Evolutionary conservation across 1,140 invertebrate species (phyloP), one percentile per base, ranked within the genome.

Genomic region (Kradibia gibbosae): DNA sequence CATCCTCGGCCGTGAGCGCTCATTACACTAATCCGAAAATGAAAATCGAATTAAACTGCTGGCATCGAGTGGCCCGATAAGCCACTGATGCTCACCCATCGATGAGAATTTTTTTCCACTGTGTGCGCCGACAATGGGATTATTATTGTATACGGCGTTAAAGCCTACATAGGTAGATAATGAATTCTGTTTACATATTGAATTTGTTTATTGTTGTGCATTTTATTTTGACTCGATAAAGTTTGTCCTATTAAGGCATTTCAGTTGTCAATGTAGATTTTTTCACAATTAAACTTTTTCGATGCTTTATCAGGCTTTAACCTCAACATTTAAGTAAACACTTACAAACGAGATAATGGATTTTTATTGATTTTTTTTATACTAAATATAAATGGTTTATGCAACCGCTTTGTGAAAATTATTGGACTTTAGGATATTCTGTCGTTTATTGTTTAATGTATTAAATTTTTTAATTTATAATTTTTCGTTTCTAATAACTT

Each of bases 341-440:
- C 31, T 79, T 48, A 25, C 20, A 0, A 34, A 20, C 2, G 3
- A 20, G 45, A 31, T 25, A 20, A 75, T 17, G 55, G n/a, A 60
- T 60, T 79, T 39, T 79, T 72, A 79, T 79, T 79, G 78, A 79
- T 79, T 79, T 79, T 79, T 79, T 79, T 79, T 73, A 20, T 8
- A 42, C 48, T 60, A 1, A 17, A 60, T n/a, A 28, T 34, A 25
- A 72, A 73, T 79, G 48, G 72, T 10, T 78, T 57, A n/a, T 50
- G 10, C 10, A 13, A 28, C 36, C 50, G 11, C 39, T 36, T 67
- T 78, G n/a, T 28, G 0, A 60, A 5, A 17, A 39, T 25, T 0
- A 55, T 53, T 55, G 53, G 5, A 55, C 11, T 36, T 3, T 3
- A 36, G 22, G 3, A 55, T 75, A 4, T 45, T 55, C 8, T 60